Evolutionary conservation across 2,113 vertebrate species (phyloP), one percentile per base, ranked within the genome.

Genomic region (Sula dactylatra): DNA sequence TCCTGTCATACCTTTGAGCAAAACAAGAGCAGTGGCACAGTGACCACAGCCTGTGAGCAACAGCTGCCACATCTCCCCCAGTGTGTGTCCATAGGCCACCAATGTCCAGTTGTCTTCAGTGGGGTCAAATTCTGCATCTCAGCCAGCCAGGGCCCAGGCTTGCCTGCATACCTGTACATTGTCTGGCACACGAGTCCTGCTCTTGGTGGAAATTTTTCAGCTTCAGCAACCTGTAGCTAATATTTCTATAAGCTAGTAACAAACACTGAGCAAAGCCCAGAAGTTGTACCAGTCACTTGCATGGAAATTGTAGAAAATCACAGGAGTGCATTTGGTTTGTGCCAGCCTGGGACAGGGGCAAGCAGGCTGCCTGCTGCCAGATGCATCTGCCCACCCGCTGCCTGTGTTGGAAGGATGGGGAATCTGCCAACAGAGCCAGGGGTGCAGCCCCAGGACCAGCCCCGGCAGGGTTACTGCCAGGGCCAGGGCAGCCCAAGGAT

Each of bases 1-100:
- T 99, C 90, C 99, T 98, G 96, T 99, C 99, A 16, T 99, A 99
- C 99, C 99, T 99, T 91, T 18, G 50, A 70, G 82, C 44, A 81
- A 69, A 90, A 69, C 21, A 93, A 69, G 82, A 73, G 65, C 72
- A 85, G 69, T 8, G 10, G 13, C 55, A 13, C 1, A 6, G 52
- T 55, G 59, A 89, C 5, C 27, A 31, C 50, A 65, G 44, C 29
- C 73, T 20, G 56, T 1, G 32, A 85, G 21, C n/a, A 54, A 32
- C 22, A 47, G 49, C 25, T 1, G 0, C 72, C 34, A 44, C 12
- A 6, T 34, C 45, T 72, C 18, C 27, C 32, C 9, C 0, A 1
- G 24, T 8, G 1, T 0, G 2, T 9, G 7, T 6, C 58, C 27
- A 2, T 6, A 32, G 9, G 52, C 47, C 65, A 21, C 20, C 66